Conservation (phyloP, 2,888 invertebrate genomes). For the Drosophila longiperda region DNA sequence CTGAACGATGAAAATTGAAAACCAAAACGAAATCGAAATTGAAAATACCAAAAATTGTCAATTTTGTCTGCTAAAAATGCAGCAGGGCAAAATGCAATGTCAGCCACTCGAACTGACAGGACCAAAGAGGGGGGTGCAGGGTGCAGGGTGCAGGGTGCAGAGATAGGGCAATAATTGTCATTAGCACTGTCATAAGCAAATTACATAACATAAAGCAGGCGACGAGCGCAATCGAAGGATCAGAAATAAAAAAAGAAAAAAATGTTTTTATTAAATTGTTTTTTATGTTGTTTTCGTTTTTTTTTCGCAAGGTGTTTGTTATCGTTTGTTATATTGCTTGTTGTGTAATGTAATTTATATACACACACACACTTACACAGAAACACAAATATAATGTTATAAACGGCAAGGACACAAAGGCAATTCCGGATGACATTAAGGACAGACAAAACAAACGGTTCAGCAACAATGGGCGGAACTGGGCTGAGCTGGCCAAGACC, state of each 20-base stretch:
- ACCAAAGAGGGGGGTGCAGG: not conserved
- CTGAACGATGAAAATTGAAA: slow-evolving; percentile 18
- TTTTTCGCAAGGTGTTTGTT: slow-evolving; percentile 72
- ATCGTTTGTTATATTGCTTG: slow-evolving; percentile 80
- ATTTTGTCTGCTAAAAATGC: slow-evolving; percentile 35
- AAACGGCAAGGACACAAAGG: slow-evolving; percentile 77
- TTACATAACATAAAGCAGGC: slow-evolving; percentile 55
- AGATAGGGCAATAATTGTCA: slow-evolving; percentile 39
- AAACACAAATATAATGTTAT: slow-evolving; percentile 75
- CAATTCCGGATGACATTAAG: slow-evolving; percentile 75
- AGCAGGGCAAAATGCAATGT: slow-evolving; percentile 38
- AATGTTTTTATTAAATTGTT: slow-evolving; percentile 71
- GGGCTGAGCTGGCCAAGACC: not conserved
- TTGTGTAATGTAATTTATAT: slow-evolving; percentile 78
- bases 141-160: not conserved
- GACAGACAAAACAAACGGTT: slow-evolving; percentile 74
- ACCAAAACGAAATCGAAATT: slow-evolving; percentile 14
- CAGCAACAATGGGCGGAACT: slow-evolving; percentile 42
- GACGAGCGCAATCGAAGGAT: slow-evolving; percentile 46
- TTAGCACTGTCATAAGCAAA: slow-evolving; percentile 65
- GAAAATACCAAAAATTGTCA: slow-evolving; percentile 41
- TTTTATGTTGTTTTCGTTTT: slow-evolving; percentile 35
- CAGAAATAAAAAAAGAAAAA: slow-evolving; percentile 9
- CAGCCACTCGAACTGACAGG: slow-evolving; percentile 37
- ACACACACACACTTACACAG: slow-evolving; percentile 30